Percentiles rank a stretch among this genome's conserved stretches.
These are phyloP conservation scores for Silurus aristotelis DNA, from an alignment of 2,797 vertebrate genomes.

Conservation along the genomic window DNA sequence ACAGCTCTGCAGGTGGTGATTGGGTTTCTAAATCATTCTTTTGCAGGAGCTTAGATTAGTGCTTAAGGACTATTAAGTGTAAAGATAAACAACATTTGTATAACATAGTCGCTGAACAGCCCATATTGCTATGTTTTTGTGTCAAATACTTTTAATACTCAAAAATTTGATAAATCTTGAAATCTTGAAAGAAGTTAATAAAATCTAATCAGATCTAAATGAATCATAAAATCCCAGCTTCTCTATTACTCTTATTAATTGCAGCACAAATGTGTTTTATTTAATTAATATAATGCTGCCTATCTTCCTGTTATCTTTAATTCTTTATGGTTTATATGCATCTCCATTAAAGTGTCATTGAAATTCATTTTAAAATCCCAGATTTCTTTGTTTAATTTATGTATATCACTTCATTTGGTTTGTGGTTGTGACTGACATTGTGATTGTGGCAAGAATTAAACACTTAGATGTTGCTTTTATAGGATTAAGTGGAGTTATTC, in stretches of 20 bases:
- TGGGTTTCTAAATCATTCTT: background rate
- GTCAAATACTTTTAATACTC: background rate
- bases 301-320: background rate
- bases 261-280: background rate
- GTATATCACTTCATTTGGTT: background rate
- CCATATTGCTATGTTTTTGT: background rate
- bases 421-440: background rate
- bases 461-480: background rate
- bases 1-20: constrained; percentile 8
- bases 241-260: background rate
- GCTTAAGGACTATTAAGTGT: background rate
- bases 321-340: background rate
- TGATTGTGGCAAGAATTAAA: background rate
- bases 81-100: background rate
- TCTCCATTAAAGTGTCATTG: background rate
- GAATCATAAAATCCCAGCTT: background rate
- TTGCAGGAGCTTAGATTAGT: background rate
- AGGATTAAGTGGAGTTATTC: background rate
- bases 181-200: background rate
- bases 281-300: background rate
- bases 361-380: background rate
- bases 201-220: background rate
- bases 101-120: background rate
- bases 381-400: background rate
- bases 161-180: no score